Base-by-base conservation (phyloP, 2,888 invertebrate species). In the Mythimna lalbum region DNA sequence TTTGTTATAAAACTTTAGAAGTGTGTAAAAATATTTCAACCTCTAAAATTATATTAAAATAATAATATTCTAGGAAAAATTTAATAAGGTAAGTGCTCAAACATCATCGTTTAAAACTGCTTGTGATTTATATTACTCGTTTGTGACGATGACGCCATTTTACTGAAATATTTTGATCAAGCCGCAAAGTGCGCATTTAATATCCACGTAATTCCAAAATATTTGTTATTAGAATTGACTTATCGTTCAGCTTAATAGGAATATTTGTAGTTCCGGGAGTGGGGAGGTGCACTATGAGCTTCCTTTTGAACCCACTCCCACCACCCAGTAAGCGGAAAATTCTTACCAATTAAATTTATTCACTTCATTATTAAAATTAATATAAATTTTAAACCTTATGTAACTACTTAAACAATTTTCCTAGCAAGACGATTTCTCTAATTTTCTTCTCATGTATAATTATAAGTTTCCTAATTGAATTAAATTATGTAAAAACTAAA, bases 91-190 rank as follows among this genome's bases (percentile, higher is more conserved):
- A 43, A 50, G 21, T 21, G 33, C 21, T 23, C 17, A 63, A 59
- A n/a, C 49, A 59, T 47, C 39, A 36, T 60, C 52, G 57, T 49
- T 33, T 7, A 50, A 49, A 61, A 61, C 21, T 52, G 59, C 81
- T 69, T 70, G 78, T 81, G 74, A 81, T 59, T 52, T 73, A 61
- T 71, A 52, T 55, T 63, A 80, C 56, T 56, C 63, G 78, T 68
- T 68, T 64, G 53, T 57, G 62, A 43, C 36, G 70, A 67, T 82
- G 82, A 82, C 84, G 82, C 53, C 75, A 84, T 70, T 69, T 59
- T 63, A 49, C 55, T 69, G 33, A 76, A 67, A 76, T 70, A 72
- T 72, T 78, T 63, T 63, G 33, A 57, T 63, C 19, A 55, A 62
- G 27, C n/a, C 31, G 21, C 59, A 55, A 47, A 21, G 23, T 49